These are phyloP conservation scores for Labrus mixtus DNA, from an alignment of 2,113 vertebrate species.

Conservation along the genomic window DNA sequence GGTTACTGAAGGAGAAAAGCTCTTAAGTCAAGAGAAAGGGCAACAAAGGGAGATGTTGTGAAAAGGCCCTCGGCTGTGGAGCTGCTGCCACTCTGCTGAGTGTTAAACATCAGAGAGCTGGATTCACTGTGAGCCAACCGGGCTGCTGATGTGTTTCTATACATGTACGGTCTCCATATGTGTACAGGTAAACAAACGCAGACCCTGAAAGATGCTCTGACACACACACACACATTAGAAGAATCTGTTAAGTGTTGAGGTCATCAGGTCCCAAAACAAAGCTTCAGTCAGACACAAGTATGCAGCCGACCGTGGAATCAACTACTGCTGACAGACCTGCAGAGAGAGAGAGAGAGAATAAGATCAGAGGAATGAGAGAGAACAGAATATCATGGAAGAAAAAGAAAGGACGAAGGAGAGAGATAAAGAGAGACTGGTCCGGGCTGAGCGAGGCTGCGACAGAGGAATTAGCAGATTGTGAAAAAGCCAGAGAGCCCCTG, in stretches of 20 bases:
- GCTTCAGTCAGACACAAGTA: constrained; percentile 70
- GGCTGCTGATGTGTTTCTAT: not conserved
- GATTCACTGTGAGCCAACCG: not conserved
- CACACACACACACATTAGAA: constrained; percentile 24
- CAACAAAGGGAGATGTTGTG: constrained; percentile 61
- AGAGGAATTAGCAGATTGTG: constrained; percentile 67
- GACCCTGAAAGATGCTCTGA: constrained; percentile 5
- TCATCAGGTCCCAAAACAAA: constrained; percentile 69
- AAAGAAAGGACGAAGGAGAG: constrained; percentile 7
- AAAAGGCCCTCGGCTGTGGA: constrained; percentile 35
- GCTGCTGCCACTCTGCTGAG: constrained; percentile 10
- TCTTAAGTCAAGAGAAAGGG: constrained; percentile 59
- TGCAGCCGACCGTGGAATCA: constrained; percentile 62
- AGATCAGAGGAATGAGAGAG: constrained; percentile 40
- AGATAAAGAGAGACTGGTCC: constrained; percentile 35
- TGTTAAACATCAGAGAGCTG: constrained; percentile 30
- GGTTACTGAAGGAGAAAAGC: constrained; percentile 68
- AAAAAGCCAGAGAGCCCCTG: constrained; percentile 64
- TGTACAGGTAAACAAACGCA: constrained; percentile 21
- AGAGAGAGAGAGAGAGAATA: constrained; percentile 21
- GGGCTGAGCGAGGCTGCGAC: constrained; percentile 39
- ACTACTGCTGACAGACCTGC: constrained; percentile 64
- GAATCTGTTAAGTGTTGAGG: constrained; percentile 43
- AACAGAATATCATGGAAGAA: constrained; percentile 13
- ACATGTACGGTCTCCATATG: not conserved